Base-by-base conservation (phyloP, 2,113 vertebrate species). In the Macaca mulatta region DNA sequence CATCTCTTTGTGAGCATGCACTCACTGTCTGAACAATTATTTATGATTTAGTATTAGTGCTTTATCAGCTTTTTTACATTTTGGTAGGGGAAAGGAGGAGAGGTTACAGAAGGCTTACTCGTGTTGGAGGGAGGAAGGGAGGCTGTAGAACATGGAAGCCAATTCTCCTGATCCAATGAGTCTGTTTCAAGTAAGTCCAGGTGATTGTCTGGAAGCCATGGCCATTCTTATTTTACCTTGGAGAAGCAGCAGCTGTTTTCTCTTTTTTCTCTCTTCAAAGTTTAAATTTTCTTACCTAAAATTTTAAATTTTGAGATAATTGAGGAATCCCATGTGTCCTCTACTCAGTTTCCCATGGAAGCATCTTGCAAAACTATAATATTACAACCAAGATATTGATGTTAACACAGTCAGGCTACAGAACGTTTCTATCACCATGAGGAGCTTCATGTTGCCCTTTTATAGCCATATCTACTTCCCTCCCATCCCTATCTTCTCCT, bases 231-330 rank as follows among this genome's bases (percentile, higher is more conserved):
- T 20, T 82, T 89, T 50, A 52, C n/a, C 59, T 82, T 61, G 38
- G 40, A 79, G 35, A 82, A 38, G 40, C 2, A 57, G 20, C 12
- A 52, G 18, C 43, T 80, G 16, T 90, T 86, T 88, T 27, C 52
- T 25, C 52, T 89, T 55, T 13, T 67, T 69, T 30, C 10, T 67
- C 81, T 64, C 52, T 17, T 55, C 38, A 48, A 32, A 87, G 48
- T 67, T 97, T 59, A 43, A 55, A 84, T 80, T 40, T 43, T 59
- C 14, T 95, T 64, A 78, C 32, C 95, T 87, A 77, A 69, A 88
- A 45, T n/a, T 27, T 25, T 84, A 55, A 74, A 25, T 92, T 59
- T 86, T 23, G 57, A 77, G 35, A 5, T 50, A 40, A 74, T n/a
- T 45, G 45, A 57, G 43, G 40, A 61, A 48, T 59, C 77, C 30